Percentiles rank a stretch among this genome's conserved stretches.
Evolutionary conservation across 2,113 vertebrate species (phyloP).

Genomic region (Megalops atlanticus): DNA sequence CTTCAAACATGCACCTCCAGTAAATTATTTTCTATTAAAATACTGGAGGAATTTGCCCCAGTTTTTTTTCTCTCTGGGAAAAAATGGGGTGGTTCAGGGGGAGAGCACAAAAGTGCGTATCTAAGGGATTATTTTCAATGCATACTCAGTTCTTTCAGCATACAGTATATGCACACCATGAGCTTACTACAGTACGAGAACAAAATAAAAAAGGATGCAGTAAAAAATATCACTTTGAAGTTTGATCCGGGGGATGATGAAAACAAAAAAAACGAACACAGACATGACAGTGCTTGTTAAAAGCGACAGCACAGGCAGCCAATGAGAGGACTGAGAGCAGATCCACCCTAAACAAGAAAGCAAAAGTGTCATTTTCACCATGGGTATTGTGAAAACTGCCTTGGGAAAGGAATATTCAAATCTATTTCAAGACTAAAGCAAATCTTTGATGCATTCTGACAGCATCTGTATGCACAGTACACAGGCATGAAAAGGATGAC

Average conservation of each 20-base stretch:
- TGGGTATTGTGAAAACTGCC: neutral
- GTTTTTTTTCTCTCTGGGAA: conserved; percentile 28
- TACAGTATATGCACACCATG: conserved; percentile 18
- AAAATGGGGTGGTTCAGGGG: conserved; percentile 39
- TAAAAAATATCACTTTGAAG: conserved; percentile 32
- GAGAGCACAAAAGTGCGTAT: conserved; percentile 33
- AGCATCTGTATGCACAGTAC: neutral
- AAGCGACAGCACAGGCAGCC: neutral
- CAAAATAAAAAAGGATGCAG: neutral
- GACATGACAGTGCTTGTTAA: neutral
- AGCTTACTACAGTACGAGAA: conserved; percentile 16
- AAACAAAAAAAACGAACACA: neutral
- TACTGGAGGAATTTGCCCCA: conserved; percentile 22
- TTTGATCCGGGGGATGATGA: neutral
- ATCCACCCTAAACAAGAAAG: neutral
- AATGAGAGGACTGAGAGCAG: neutral
- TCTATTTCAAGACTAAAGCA: neutral
- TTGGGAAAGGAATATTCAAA: neutral
- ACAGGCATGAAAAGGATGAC: neutral
- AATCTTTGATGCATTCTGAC: neutral
- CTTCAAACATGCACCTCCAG: conserved; percentile 27
- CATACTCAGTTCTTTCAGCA: conserved; percentile 26
- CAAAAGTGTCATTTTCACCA: conserved; percentile 1
- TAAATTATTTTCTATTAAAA: conserved; percentile 35
- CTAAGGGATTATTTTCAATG: conserved; percentile 32